Evolutionary conservation across 2,888 invertebrate species (phyloP), one percentile per base, ranked within the genome.

Genomic region (Chaetoderma sp.): DNA sequence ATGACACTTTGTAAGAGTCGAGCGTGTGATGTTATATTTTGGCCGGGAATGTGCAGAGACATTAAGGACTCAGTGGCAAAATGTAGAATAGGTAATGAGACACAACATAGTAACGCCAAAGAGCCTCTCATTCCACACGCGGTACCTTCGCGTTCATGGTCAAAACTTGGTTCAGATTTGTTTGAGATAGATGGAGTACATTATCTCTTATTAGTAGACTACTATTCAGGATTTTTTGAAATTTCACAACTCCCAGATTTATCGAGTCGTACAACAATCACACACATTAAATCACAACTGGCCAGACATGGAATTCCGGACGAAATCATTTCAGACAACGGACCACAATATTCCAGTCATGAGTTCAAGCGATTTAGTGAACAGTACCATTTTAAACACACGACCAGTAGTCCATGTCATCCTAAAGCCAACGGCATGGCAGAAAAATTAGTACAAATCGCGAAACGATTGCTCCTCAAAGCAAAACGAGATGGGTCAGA

Each of bases 211-310:
- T 44, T 36, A n/a, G 58, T 44, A 5, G 58, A 58, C 44, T 58
- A 63, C 39, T 57, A 49, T 36, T 45, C 57, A 1, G 47, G 36
- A n/a, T 63, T 36, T 47, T 56, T 36, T 39, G 62, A 62, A 30
- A 30, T 63, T 13, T 57, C 57, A 25, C 57, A 58, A 16, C 39
- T 63, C 13, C 52, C 33, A n/a, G 45, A 30, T 33, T 58, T 44
- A 6, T 47, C 47, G 2, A 42, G 32, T 1, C 25, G 23, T 23
- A 42, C 36, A 23, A 42, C 58, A 2, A 63, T 63, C n/a, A 5
- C 28, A 5, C 57, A 49, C 21, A 30, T 63, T 18, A 58, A 58
- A 49, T 27, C 63, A 13, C 45, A 58, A 5, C 50, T 63, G n/a
- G 58, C 49, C 18, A 6, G 57, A n/a, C 56, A 58, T 36, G 63